Conservation (phyloP, 2,888 invertebrate species). For the Heliconius ismenius region DNA sequence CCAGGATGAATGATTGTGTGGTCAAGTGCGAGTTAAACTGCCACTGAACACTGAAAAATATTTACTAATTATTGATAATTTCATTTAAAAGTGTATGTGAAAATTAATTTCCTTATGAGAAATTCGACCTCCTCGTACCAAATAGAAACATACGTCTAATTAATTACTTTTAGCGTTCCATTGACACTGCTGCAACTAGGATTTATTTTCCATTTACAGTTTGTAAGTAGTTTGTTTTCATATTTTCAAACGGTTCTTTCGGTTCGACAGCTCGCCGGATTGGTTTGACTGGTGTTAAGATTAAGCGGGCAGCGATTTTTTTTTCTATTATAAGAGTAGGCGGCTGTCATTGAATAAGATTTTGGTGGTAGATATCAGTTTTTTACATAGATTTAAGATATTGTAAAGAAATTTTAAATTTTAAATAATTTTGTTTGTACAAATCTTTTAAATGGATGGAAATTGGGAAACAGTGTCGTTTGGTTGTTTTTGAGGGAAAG, state of each 20-base stretch:
- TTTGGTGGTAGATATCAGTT: neutral
- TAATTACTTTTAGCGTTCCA: constrained; percentile 35
- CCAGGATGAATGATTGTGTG: too few relatives aligned
- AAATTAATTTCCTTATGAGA: neutral
- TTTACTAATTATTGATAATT: too few relatives aligned
- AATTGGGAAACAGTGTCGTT: neutral
- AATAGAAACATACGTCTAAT: constrained; percentile 34
- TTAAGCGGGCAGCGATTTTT: constrained; percentile 37
- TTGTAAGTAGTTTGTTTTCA: constrained; percentile 46
- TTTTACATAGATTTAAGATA: neutral
- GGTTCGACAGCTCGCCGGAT: constrained; percentile 57
- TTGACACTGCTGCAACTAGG: constrained; percentile 33
- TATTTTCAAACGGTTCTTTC: constrained; percentile 68
- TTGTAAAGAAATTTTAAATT: neutral
- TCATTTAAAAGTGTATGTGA: neutral
- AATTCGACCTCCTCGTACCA: neutral
- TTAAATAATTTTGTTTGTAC: neutral
- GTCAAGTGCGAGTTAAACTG: too few relatives aligned
- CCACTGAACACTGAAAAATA: too few relatives aligned
- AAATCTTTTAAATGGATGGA: neutral
- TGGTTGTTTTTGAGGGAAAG: too few relatives aligned
- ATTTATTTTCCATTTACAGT: constrained; percentile 43
- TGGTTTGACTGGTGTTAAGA: constrained; percentile 27
- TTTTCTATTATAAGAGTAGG: neutral
- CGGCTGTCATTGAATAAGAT: neutral